Evolutionary conservation across 2,797 vertebrate species (phyloP), one percentile per base, ranked within the genome.

Genomic region (Enteromius radiatus): DNA sequence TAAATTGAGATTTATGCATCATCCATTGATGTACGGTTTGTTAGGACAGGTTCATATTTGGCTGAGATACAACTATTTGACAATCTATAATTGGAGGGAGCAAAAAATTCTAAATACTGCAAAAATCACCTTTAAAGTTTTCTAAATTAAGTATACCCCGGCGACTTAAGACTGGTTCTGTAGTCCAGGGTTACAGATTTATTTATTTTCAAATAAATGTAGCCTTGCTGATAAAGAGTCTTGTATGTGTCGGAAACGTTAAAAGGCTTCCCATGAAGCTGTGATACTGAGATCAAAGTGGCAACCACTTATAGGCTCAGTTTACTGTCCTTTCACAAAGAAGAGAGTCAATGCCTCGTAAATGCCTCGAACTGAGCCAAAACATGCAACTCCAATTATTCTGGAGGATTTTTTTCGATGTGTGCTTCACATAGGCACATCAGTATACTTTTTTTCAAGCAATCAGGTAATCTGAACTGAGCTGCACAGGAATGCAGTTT

Each of bases 401-500:
- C 54, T 41, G 33, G 14, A 41, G 17, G 31, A 31, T 26, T 36
- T 69, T 69, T 69, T 75, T 79, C 49, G 41, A 76, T 45, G 54
- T 31, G 49, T 74, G 65, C 49, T 14, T 59, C 56, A 76, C 65
- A 83, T 45, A 67, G 41, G 78, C 70, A 77, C 19, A 26, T 15
- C 15, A 36, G 73, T 49, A 43, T n/a, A 28, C 15, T 59, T 59
- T 78, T 38, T 43, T 14, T 52, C 65, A 23, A 45, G 73, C 52
- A 69, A 80, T 28, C 71, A 68, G 71, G 47, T 65, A 63, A 74
- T 80, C 59, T 56, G 68, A 84, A 78, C 75, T 43, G 77, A 80
- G 71, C 78, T 59, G 64, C 65, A 36, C 31, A 78, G 69, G 79
- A 82, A 79, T 76, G 69, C 79, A 64, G 85, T 83, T 84, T 76